A percentile compares a stretch with the other conserved stretches of the same genome.
Evolutionary conservation across 2,113 vertebrate genomes (phyloP).

Genomic region (Ahaetulla prasina): DNA sequence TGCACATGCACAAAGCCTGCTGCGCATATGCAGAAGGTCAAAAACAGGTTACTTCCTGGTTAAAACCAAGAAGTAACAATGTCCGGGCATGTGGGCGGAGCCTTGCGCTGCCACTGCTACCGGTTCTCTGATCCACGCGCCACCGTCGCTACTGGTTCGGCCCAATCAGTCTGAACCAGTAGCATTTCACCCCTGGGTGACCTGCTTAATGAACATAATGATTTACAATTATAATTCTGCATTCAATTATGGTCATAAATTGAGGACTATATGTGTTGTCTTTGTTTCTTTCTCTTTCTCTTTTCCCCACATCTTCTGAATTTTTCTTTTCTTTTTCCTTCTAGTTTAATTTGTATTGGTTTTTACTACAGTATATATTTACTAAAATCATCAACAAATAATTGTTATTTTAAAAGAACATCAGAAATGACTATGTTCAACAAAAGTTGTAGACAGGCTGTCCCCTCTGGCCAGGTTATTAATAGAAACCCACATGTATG

Average conservation of each 20-base stretch:
- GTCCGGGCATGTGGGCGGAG: too few relatives aligned
- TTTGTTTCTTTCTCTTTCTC: neutral
- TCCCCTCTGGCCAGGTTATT: neutral
- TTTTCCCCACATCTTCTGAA: neutral
- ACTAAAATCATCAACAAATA: neutral
- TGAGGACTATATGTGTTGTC: neutral
- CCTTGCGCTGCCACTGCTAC: too few relatives aligned
- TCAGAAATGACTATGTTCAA: neutral
- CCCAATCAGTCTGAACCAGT: too few relatives aligned
- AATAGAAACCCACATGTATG: neutral
- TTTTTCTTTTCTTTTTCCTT: neutral
- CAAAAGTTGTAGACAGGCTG: neutral
- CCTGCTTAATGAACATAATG: neutral
- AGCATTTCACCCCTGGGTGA: too few relatives aligned
- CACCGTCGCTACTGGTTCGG: too few relatives aligned
- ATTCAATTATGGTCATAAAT: neutral
- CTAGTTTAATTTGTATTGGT: neutral
- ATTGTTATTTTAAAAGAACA: neutral
- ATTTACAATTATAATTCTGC: neutral
- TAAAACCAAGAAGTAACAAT: too few relatives aligned
- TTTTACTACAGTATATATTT: neutral
- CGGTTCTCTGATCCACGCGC: too few relatives aligned
- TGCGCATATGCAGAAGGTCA: too few relatives aligned
- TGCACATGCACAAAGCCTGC: too few relatives aligned
- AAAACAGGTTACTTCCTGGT: too few relatives aligned